A percentile compares a stretch with the other conserved stretches of the same genome.
Conservation (phyloP, 2,113 vertebrate species). For the Engraulis encrasicolus region DNA sequence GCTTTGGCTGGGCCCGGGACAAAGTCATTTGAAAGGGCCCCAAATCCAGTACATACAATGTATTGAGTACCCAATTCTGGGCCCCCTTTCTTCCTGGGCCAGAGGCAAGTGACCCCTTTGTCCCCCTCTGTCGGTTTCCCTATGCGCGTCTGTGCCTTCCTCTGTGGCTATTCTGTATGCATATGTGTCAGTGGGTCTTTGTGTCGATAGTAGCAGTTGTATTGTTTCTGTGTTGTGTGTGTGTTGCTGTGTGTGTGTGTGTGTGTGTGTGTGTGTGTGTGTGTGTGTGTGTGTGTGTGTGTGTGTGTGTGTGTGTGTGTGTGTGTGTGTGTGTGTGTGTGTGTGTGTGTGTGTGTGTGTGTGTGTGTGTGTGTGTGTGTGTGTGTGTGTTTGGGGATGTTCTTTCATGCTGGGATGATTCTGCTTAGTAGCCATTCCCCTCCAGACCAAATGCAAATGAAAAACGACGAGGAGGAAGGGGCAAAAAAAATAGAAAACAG, state of each 20-base stretch:
- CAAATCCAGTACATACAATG: too few relatives aligned
- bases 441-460: constrained; percentile 60
- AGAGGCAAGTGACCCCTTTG: too few relatives aligned
- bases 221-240: not conserved
- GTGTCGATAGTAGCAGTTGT: not conserved
- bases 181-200: not conserved
- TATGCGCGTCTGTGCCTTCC: not conserved
- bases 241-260: not conserved
- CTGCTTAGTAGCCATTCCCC: constrained; percentile 40
- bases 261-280: not conserved
- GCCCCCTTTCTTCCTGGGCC: too few relatives aligned
- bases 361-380: not conserved
- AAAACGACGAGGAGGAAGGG: too few relatives aligned
- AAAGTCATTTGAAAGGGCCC: too few relatives aligned
- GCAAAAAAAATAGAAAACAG: constrained; percentile 41
- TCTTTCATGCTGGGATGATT: constrained; percentile 56
- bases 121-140: too few relatives aligned
- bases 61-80: too few relatives aligned
- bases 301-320: constrained; percentile 27
- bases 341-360: not conserved
- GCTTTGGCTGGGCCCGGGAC: too few relatives aligned
- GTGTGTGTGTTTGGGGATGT: constrained; percentile 46
- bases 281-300: constrained; percentile 22
- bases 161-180: not conserved
- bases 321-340: not conserved